Evolutionary conservation across 2,797 vertebrate genomes (phyloP).

Genomic region (Eptatretus atami): DNA sequence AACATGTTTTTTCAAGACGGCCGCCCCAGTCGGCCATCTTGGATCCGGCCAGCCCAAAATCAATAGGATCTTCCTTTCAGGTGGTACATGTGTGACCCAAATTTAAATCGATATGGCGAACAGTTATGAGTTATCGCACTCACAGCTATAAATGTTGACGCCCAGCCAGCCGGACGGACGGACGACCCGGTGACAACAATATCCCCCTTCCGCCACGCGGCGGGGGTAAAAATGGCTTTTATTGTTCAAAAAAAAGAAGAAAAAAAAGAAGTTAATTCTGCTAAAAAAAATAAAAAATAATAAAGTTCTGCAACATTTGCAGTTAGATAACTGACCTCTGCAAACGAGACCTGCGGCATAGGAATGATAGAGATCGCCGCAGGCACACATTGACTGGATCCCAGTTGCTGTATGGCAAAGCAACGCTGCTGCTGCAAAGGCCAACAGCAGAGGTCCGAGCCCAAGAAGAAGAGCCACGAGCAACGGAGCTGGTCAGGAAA

Average conservation of each 20-base stretch:
- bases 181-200: too few relatives aligned
- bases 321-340: constrained; percentile 25
- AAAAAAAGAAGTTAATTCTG: constrained; percentile 1
- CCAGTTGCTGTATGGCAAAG: constrained; percentile 91
- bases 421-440: constrained; percentile 55
- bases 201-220: too few relatives aligned
- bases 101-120: too few relatives aligned
- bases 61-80: too few relatives aligned
- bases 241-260: not conserved
- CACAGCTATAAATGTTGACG: too few relatives aligned
- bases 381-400: constrained; percentile 73
- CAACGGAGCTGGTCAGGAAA: constrained; percentile 35
- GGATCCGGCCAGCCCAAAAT: too few relatives aligned
- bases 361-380: constrained; percentile 51
- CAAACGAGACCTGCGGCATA: constrained; percentile 53
- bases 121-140: too few relatives aligned
- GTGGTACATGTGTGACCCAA: too few relatives aligned
- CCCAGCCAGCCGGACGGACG: too few relatives aligned
- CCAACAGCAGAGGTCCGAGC: constrained; percentile 60
- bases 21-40: too few relatives aligned
- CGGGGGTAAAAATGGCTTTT: too few relatives aligned
- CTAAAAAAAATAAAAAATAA: not conserved
- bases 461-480: constrained; percentile 79
- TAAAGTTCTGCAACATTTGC: not conserved
- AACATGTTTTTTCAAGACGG: too few relatives aligned